Percentiles rank a stretch among this genome's conserved stretches.
phyloP scores from a whole-genome alignment of 2,888 invertebrate genomes.

The Drosophila maculinotata region DNA sequence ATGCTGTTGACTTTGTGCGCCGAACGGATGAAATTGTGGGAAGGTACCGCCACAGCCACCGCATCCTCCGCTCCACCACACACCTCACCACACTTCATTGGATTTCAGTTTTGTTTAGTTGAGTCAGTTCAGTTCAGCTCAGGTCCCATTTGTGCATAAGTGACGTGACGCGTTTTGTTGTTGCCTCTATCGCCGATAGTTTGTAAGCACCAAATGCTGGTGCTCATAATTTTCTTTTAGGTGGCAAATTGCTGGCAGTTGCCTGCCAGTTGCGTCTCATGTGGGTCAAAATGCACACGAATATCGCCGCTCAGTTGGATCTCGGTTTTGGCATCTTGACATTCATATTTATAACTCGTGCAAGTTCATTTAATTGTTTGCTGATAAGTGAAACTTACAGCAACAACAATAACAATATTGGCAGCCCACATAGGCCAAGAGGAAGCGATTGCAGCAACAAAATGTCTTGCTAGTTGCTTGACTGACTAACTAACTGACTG shows the following conservation, averaged over 20 bases:
- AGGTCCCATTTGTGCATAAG: constrained; percentile 56
- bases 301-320: constrained; percentile 28
- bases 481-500: constrained; percentile 6
- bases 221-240: constrained; percentile 75
- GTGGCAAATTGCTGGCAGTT: constrained; percentile 79
- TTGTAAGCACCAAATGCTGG: constrained; percentile 63
- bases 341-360: constrained; percentile 74
- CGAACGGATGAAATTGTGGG: constrained; percentile 61
- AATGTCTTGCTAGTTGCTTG: constrained; percentile 12
- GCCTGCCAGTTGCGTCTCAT: constrained; percentile 62
- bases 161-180: constrained; percentile 47
- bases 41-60: constrained; percentile 36
- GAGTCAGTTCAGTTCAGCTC: constrained; percentile 29
- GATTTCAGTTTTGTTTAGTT: constrained; percentile 20
- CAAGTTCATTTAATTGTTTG: constrained; percentile 68
- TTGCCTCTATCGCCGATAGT: constrained; percentile 54
- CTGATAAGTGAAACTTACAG: constrained; percentile 67
- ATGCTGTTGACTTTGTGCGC: constrained; percentile 70
- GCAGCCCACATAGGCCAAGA: constrained; percentile 18
- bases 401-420: constrained; percentile 18
- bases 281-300: constrained; percentile 74
- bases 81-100: constrained; percentile 19
- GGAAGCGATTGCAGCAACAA: constrained; percentile 11
- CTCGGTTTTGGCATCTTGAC: constrained; percentile 57
- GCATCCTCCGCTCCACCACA: constrained; percentile 12